Evolutionary conservation across 2,888 invertebrate genomes (phyloP), one percentile per base, ranked within the genome.

Genomic region (Cyclophora albipunctata): DNA sequence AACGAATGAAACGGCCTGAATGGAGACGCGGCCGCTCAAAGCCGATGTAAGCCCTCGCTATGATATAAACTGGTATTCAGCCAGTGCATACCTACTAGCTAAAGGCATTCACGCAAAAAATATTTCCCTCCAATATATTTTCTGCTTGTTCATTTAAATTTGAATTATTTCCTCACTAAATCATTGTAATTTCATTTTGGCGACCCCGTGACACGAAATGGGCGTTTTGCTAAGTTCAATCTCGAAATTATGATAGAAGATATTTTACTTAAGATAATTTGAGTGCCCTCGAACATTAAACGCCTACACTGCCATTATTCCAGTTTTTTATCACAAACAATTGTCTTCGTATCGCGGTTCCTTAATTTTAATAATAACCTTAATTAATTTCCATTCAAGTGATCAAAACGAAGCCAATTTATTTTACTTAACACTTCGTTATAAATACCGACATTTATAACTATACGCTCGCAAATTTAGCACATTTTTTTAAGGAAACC

Each of bases 1-100:
- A 84, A 84, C 85, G 87, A 87, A 87, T 88, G 85, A 84, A 86
- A 78, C 76, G 59, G 76, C 67, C 72, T 87, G 86, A 88, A 88
- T 87, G 83, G 86, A 85, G 84, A 85, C 81, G 83, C 77, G 84
- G 71, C 65, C 75, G 76, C 69, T 74, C 72, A 87, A 86, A 86
- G 83, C 87, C 82, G 78, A 49, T 72, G 83, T 87, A 86, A 88
- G 87, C 87, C 71, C 66, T 64, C 50, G 67, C 82, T 77, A 84
- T 85, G 85, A 84, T 85, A 84, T 85, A 86, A 82, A 85, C 79
- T 81, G 75, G 74, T 75, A 84, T 86, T 85, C 84, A 84, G 62
- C 57, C 67, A 68, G 71, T 74, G 71, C 70, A 79, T 81, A 83
- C 78, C 77, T 37, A 37, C 37, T 37, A 37, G 5, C 37, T 37